Conservation (phyloP, 2,113 vertebrate genomes). For the Heterotilapia buettikoferi region DNA sequence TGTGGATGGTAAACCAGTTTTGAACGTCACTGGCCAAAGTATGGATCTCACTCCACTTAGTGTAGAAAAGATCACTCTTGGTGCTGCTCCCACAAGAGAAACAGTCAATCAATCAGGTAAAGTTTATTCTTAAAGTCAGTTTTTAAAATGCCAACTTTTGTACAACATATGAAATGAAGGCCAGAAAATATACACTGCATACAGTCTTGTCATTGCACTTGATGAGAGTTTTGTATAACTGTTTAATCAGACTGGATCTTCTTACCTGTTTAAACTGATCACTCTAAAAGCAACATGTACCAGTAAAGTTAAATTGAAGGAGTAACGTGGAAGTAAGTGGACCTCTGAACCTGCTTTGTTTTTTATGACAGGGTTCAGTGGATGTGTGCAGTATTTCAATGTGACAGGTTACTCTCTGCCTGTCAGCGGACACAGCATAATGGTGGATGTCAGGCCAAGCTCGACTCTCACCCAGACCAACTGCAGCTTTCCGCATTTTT, state of each 20-base stretch:
- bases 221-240: not conserved
- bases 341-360: not conserved
- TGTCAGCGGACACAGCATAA: slow-evolving; percentile 46
- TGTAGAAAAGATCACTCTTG: slow-evolving; percentile 58
- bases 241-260: not conserved
- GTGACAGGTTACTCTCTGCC: slow-evolving; percentile 52
- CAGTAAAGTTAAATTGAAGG: not conserved
- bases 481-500: slow-evolving; percentile 54
- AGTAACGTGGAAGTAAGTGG: not conserved
- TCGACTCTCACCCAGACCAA: slow-evolving; percentile 26
- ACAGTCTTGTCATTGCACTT: not conserved
- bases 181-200: not conserved
- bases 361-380: slow-evolving; percentile 58
- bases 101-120: slow-evolving; percentile 30
- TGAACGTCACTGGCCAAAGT: slow-evolving; percentile 43
- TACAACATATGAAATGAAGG: not conserved
- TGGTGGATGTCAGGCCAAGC: slow-evolving; percentile 56
- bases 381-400: slow-evolving; percentile 70
- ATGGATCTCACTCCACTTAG: slow-evolving; percentile 32
- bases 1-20: slow-evolving; percentile 43
- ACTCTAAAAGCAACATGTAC: not conserved
- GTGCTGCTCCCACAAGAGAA: slow-evolving; percentile 4
- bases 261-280: not conserved
- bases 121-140: not conserved
- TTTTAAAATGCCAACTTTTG: not conserved